Percentiles rank a stretch among this genome's conserved stretches.
phyloP scores from a whole-genome alignment of 2,888 invertebrate genomes.

The Gasteruption jaculator region DNA sequence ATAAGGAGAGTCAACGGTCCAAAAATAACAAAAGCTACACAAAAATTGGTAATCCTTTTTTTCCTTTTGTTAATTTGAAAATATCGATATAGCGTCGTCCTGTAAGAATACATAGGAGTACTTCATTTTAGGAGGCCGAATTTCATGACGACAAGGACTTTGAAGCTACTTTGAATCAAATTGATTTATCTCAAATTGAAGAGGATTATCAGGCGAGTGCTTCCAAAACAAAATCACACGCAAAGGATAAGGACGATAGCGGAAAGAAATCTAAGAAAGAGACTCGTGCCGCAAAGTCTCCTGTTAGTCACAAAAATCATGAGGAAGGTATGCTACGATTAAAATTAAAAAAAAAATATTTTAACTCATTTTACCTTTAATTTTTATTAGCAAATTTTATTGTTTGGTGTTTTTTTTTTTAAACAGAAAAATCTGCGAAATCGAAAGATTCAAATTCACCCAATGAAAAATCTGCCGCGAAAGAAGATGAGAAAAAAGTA shows the following conservation, averaged over 20 bases:
- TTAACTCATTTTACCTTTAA: no score
- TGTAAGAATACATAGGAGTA: background rate
- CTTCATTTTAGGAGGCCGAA: conserved; percentile 47
- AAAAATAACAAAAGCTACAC: conserved; percentile 37
- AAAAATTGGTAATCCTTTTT: conserved; percentile 19
- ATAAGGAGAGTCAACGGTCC: conserved; percentile 57
- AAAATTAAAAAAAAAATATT: no score
- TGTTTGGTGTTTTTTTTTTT: no score
- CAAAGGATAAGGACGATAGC: conserved; percentile 9
- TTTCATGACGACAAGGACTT: conserved; percentile 67
- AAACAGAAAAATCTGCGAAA: conserved; percentile 7
- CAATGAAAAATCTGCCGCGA: conserved; percentile 3
- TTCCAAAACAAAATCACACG: conserved; percentile 12
- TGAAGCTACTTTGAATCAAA: conserved; percentile 62
- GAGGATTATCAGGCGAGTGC: conserved; percentile 39
- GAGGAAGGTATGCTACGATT: no score
- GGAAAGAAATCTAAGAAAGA: no score
- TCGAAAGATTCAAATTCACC: conserved; percentile 9
- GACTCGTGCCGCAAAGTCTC: no score
- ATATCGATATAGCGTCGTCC: background rate
- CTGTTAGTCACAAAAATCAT: no score
- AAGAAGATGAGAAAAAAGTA: conserved; percentile 24
- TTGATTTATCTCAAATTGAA: conserved; percentile 55
- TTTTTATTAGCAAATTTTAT: no score
- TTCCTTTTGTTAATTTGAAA: background rate